Base-by-base conservation (phyloP, 2,113 vertebrate species). In the Paralichthys olivaceus region DNA sequence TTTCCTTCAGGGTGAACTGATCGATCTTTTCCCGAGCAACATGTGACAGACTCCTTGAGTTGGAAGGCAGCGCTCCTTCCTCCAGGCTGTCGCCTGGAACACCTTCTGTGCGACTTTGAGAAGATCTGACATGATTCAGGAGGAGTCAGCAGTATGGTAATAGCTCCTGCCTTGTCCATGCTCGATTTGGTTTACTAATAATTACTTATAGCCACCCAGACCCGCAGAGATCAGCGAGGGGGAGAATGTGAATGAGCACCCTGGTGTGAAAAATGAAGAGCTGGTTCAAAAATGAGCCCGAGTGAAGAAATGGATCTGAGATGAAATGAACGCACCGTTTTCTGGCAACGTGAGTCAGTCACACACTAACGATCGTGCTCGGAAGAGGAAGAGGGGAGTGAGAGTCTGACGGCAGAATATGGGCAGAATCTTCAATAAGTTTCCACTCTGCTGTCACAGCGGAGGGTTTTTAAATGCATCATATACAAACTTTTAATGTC, bases 171-270 rank as follows among this genome's bases (percentile, higher is more conserved):
- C 64, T 67, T 5, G 55, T 67, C 79, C 81, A 66, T 56, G 76
- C 86, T 83, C 65, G 1, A 86, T 91, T 84, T 70, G 67, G 87
- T 87, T 88, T 79, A 87, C 87, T 84, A 88, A 90, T 90, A 87
- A 87, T 88, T 81, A 90, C 84, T 79, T 69, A 64, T 77, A 60
- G 80, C 65, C 82, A 83, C 69, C 40, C 22, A 69, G 56, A 69
- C 5, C 73, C 1, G 11, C 14, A 54, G 59, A 81, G 79, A 76
- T 54, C 67, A 70, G 75, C 34, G 69, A 65, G 72, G 70, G 43
- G 57, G 63, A 37, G 82, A 62, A 81, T 72, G 65, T 23, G 69
- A 84, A 79, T 60, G 77, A 77, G 76, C 1, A 14, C 26, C 7
- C 67, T 0, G 32, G 29, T 37, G 72, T 58, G 64, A 74, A 69